A percentile compares a stretch with the other conserved stretches of the same genome.
These are phyloP conservation scores for Paralichthys olivaceus DNA, from an alignment of 2,113 vertebrate genomes.

Conservation along the genomic window DNA sequence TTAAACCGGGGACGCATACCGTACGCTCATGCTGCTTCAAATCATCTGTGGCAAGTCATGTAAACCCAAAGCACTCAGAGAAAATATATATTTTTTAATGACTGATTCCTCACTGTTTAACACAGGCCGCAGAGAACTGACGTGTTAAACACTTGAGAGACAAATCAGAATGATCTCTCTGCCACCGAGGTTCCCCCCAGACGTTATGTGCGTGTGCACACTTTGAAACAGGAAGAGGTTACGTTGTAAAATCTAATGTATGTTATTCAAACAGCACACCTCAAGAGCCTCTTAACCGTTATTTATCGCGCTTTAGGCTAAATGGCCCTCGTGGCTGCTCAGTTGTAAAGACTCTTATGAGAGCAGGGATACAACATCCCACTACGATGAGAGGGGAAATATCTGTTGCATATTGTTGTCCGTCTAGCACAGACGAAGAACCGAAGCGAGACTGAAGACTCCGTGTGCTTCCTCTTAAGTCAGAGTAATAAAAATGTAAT, in stretches of 20 bases:
- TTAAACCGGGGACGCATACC: slow-evolving; percentile 5
- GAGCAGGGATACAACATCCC: slow-evolving; percentile 30
- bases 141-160: slow-evolving; percentile 51
- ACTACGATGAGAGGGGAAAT: slow-evolving; percentile 35
- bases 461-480: slow-evolving; percentile 35
- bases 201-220: slow-evolving; percentile 22
- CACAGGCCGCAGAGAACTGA: slow-evolving; percentile 20
- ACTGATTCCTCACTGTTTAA: slow-evolving; percentile 12
- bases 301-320: slow-evolving; percentile 59
- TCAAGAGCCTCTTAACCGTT: slow-evolving; percentile 64
- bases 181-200: slow-evolving; percentile 14
- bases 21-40: neutral
- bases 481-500: slow-evolving; percentile 25
- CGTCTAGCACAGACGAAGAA: neutral
- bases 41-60: slow-evolving; percentile 5
- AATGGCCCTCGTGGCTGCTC: slow-evolving; percentile 36
- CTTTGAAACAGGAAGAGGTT: slow-evolving; percentile 59
- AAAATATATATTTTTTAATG: neutral
- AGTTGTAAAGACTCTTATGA: slow-evolving; percentile 24
- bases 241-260: slow-evolving; percentile 57
- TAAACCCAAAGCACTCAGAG: slow-evolving; percentile 10
- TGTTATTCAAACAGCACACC: slow-evolving; percentile 67
- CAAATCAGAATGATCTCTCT: slow-evolving; percentile 12
- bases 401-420: slow-evolving; percentile 32
- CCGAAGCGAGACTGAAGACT: slow-evolving; percentile 13